A percentile compares a stretch with the other conserved stretches of the same genome.
Conservation (phyloP, 2,797 vertebrate species). For the Gouania willdenowi region DNA sequence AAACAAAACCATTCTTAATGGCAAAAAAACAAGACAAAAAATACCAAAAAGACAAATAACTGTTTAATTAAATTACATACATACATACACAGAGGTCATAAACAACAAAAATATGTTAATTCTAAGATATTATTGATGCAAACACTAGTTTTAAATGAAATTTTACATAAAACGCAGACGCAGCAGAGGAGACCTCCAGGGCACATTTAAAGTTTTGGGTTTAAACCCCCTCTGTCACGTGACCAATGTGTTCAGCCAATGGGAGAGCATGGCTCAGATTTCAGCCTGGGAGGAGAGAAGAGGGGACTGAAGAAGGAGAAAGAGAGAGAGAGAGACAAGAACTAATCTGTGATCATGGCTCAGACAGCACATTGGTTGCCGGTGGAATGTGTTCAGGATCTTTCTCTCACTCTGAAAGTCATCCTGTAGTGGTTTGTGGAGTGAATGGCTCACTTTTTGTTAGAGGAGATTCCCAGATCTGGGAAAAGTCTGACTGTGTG, state of each 20-base stretch:
- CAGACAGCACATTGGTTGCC: constrained; percentile 11
- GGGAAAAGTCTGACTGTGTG: constrained; percentile 24
- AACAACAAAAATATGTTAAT: no score
- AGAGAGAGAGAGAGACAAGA: constrained; percentile 33
- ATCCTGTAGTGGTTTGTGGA: constrained; percentile 5
- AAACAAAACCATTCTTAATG: no score
- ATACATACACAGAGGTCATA: no score
- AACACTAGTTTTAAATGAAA: no score
- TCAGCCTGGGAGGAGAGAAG: constrained; percentile 65
- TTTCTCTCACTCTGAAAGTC: constrained; percentile 14
- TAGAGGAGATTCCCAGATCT: constrained; percentile 8
- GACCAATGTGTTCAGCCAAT: constrained; percentile 66
- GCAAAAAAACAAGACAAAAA: no score
- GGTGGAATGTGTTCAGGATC: constrained; percentile 2
- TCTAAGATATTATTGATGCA: no score
- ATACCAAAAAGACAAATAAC: no score
- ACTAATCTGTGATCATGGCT: constrained; percentile 47
- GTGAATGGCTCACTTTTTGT: constrained; percentile 23
- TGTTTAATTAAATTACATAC: no score
- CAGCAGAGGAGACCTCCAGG: constrained; percentile 31
- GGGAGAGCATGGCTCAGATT: constrained; percentile 71
- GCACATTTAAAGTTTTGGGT: constrained; percentile 57
- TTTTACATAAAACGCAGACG: no score
- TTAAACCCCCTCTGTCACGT: constrained; percentile 69
- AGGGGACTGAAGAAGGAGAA: constrained; percentile 50